A percentile compares a stretch with the other conserved stretches of the same genome.
These are phyloP conservation scores for Ormyrus pomaceus DNA, from an alignment of 2,888 invertebrate species.

Conservation along the genomic window DNA sequence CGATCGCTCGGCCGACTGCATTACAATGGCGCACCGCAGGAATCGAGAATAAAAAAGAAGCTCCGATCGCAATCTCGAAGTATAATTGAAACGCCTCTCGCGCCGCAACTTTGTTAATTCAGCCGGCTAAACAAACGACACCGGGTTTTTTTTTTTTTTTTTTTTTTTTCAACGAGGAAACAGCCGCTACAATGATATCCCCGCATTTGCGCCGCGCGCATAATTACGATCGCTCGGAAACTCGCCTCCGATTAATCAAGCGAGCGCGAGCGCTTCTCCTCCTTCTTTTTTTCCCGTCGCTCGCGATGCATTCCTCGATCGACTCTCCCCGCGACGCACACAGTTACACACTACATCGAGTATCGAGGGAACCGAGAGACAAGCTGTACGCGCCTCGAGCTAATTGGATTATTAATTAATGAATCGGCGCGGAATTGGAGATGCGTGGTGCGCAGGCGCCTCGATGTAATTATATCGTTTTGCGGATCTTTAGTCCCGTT, in stretches of 20 bases:
- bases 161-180: too few relatives aligned
- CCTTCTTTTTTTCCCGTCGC: neutral
- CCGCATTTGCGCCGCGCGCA: constrained; percentile 1
- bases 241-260: constrained; percentile 37
- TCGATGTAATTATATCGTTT: constrained; percentile 47
- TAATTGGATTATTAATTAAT: constrained; percentile 52
- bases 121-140: too few relatives aligned
- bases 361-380: neutral
- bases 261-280: neutral
- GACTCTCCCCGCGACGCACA: too few relatives aligned
- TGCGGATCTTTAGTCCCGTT: constrained; percentile 4
- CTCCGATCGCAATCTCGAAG: too few relatives aligned
- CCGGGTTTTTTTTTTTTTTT: too few relatives aligned
- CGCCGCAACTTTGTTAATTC: too few relatives aligned
- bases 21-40: too few relatives aligned
- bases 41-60: too few relatives aligned
- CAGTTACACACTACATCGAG: neutral
- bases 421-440: neutral
- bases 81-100: too few relatives aligned
- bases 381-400: neutral
- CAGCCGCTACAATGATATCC: too few relatives aligned
- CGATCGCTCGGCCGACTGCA: too few relatives aligned
- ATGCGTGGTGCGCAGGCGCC: neutral
- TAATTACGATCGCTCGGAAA: neutral
- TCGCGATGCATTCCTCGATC: too few relatives aligned